These are phyloP conservation scores for Leptopterna dolabrata DNA, from an alignment of 2,888 invertebrate genomes.

Conservation along the genomic window DNA sequence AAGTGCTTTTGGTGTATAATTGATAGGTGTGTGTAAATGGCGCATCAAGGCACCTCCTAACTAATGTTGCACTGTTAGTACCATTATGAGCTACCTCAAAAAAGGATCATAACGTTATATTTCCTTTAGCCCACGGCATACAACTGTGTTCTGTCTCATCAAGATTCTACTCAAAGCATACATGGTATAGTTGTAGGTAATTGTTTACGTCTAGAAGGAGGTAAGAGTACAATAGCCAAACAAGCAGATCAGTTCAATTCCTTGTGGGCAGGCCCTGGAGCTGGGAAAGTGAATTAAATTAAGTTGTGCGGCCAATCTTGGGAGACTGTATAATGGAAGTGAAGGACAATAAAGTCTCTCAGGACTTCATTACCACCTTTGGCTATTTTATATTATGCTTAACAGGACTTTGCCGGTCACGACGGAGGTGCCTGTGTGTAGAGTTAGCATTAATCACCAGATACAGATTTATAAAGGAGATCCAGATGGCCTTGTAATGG, in stretches of 20 bases:
- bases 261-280: background rate
- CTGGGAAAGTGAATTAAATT: constrained; percentile 26
- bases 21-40: too few species aligned
- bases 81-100: too few species aligned
- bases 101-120: too few species aligned
- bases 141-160: too few species aligned
- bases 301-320: background rate
- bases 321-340: constrained; percentile 1
- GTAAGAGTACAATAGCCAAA: background rate
- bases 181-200: too few species aligned
- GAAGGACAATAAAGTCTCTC: background rate
- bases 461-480: background rate
- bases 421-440: background rate
- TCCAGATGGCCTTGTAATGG: background rate
- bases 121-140: too few species aligned
- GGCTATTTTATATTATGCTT: constrained; percentile 12
- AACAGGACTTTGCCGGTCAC: constrained; percentile 4
- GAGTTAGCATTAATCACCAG: constrained; percentile 8
- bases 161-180: too few species aligned
- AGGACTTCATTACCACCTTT: constrained; percentile 23
- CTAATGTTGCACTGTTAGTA: too few species aligned
- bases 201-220: background rate
- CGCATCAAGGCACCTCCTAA: too few species aligned
- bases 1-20: too few species aligned
- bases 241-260: background rate